These are phyloP conservation scores for Melinaea menophilus DNA, from an alignment of 2,888 invertebrate genomes.

Conservation along the genomic window DNA sequence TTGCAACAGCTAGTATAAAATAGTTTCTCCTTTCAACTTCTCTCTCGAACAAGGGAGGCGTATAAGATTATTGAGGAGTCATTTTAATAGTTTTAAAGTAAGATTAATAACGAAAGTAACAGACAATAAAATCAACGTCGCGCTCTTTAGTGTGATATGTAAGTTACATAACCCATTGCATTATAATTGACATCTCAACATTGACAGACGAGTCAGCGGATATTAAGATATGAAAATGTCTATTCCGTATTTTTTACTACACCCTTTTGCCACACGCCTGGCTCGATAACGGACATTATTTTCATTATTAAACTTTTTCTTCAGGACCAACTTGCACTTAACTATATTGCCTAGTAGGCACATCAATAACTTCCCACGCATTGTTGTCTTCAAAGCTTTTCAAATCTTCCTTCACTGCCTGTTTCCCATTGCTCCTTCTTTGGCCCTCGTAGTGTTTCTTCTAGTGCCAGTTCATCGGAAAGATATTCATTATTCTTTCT, in stretches of 20 bases:
- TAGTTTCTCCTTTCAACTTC: too few species aligned
- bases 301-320: conserved; percentile 17
- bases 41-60: too few species aligned
- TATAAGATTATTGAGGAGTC: too few species aligned
- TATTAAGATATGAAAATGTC: conserved; percentile 46
- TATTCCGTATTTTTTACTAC: conserved; percentile 18
- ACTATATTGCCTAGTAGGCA: conserved; percentile 20
- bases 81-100: too few species aligned
- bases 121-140: not conserved
- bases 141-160: not conserved
- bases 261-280: conserved; percentile 27
- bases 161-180: not conserved
- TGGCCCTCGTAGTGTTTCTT: too few species aligned
- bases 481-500: too few species aligned
- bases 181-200: conserved; percentile 13
- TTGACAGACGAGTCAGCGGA: conserved; percentile 56
- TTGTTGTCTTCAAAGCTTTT: conserved; percentile 15
- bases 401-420: too few species aligned
- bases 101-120: too few species aligned
- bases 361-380: conserved; percentile 25
- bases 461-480: too few species aligned
- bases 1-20: too few species aligned
- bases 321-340: conserved; percentile 30
- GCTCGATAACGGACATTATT: conserved; percentile 27
- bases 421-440: too few species aligned